phyloP scores from a whole-genome alignment of 2,888 invertebrate species.

The Horisme vitalbata region DNA sequence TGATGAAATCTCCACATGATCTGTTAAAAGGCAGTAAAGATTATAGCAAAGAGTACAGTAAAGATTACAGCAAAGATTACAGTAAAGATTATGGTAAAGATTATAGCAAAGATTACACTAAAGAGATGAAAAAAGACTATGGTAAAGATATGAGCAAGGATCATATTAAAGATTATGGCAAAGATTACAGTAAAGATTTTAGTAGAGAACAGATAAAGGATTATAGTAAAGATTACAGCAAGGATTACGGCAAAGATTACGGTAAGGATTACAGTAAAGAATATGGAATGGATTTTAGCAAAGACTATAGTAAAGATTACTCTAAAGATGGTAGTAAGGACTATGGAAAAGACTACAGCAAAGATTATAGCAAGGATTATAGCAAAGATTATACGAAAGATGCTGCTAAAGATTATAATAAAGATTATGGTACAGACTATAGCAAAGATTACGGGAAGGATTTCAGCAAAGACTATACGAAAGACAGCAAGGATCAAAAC shows the following conservation, averaged over 20 bases:
- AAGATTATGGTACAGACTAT: conserved; percentile 27
- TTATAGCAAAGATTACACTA: conserved; percentile 5
- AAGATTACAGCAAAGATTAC: conserved; percentile 28
- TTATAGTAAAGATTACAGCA: conserved; percentile 27
- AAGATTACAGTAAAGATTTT: conserved; percentile 31
- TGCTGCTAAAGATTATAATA: conserved; percentile 16
- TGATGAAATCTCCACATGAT: conserved; percentile 64
- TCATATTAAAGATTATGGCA: conserved; percentile 17
- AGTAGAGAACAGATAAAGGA: conserved; percentile 16
- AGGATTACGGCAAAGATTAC: conserved; percentile 24
- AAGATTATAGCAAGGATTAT: conserved; percentile 29
- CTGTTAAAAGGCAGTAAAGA: conserved; percentile 33
- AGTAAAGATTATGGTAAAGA: conserved; percentile 57
- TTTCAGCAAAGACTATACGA: conserved; percentile 25
- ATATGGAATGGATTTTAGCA: conserved; percentile 21
- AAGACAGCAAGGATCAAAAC: conserved; percentile 14
- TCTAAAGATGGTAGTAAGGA: conserved; percentile 28
- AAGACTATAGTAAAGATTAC: conserved; percentile 30
- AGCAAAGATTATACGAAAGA: conserved; percentile 25
- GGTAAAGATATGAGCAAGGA: conserved; percentile 39
- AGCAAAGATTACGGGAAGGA: conserved; percentile 31
- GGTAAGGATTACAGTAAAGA: conserved; percentile 17
- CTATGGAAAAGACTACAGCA: conserved; percentile 23
- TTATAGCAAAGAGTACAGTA: conserved; percentile 26
- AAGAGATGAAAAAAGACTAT: conserved; percentile 7